phyloP scores from a whole-genome alignment of 2,113 vertebrate species.

The Semicossyphus pulcher region DNA sequence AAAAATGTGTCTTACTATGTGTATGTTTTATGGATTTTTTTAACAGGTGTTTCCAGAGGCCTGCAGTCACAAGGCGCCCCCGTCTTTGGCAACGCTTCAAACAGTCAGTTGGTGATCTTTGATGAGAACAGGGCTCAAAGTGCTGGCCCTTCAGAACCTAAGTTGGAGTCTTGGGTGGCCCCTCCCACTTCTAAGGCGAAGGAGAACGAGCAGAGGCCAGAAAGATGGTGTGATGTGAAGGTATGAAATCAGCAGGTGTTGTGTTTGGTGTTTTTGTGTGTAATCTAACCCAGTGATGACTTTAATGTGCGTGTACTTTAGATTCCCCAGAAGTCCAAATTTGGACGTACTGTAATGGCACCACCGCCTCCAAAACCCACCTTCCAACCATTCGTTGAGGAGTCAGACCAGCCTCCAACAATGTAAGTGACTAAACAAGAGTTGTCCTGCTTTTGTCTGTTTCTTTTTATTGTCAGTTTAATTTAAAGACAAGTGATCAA shows the following conservation, averaged over 20 bases:
- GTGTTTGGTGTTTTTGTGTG: not conserved
- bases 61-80: slow-evolving; percentile 75
- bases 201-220: slow-evolving; percentile 89
- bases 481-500: too few relatives aligned
- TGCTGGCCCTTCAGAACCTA: slow-evolving; percentile 71
- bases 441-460: not conserved
- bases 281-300: not conserved
- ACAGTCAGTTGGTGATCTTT: slow-evolving; percentile 85
- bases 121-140: slow-evolving; percentile 86
- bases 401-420: slow-evolving; percentile 86
- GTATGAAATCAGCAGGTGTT: slow-evolving; percentile 69
- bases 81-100: slow-evolving; percentile 71
- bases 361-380: slow-evolving; percentile 80
- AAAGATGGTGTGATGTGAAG: slow-evolving; percentile 90
- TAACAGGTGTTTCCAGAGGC: slow-evolving; percentile 78
- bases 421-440: slow-evolving; percentile 88
- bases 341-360: slow-evolving; percentile 60
- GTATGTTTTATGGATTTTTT: slow-evolving; percentile 17
- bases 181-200: slow-evolving; percentile 87
- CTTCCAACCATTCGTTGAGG: slow-evolving; percentile 94
- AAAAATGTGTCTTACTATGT: not conserved
- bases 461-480: too few relatives aligned
- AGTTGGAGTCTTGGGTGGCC: slow-evolving; percentile 85
- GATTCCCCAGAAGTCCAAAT: slow-evolving; percentile 79
- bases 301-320: slow-evolving; percentile 32